Evolutionary conservation across 2,888 invertebrate species (phyloP), one percentile per base, ranked within the genome.

Genomic region (Trichopria drosophilae): DNA sequence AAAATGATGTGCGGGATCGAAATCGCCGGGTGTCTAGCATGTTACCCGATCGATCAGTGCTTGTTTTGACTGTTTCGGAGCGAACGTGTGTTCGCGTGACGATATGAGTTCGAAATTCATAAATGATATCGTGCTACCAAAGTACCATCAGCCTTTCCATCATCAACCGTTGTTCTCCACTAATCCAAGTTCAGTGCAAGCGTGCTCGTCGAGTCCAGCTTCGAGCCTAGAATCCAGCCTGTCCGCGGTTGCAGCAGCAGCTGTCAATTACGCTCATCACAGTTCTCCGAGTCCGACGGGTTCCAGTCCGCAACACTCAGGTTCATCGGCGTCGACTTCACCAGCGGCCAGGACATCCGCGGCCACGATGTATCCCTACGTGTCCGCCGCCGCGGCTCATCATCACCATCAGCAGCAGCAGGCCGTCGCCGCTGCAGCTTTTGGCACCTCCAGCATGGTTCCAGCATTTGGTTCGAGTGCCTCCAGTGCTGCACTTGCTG

Each of bases 51-150:
- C 42, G 49, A 43, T 31, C 53, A 65, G 66, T 62, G 62, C 64
- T 65, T 63, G 66, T 64, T 64, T 62, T 67, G 67, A 64, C 57
- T 51, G 36, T 60, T 52, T 45, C 49, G 61, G 58, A 55, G 64
- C 56, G 62, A 57, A 13, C 37, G 45, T 41, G 20, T 31, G 59
- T 46, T 48, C 53, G 29, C 23, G 55, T 57, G 66, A 62, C 66
- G 66, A 60, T 68, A 93, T 93, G 93, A 90, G 87, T 86, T 92
- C 92, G 84, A 93, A 93, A 87, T 93, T 93, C 85, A 90, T 91
- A 84, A 90, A 93, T 83, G 93, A 93, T 90, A 92, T 91, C 84
- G 93, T 93, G 91, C 89, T 93, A 82, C 93, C 93, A 73, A 93
- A 93, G 84, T 93, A 93, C 82, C 90, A 84, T 78, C 86, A 87